These are phyloP conservation scores for Acrocephalus kingi DNA, from an alignment of 2,113 vertebrate genomes.

Conservation along the genomic window DNA sequence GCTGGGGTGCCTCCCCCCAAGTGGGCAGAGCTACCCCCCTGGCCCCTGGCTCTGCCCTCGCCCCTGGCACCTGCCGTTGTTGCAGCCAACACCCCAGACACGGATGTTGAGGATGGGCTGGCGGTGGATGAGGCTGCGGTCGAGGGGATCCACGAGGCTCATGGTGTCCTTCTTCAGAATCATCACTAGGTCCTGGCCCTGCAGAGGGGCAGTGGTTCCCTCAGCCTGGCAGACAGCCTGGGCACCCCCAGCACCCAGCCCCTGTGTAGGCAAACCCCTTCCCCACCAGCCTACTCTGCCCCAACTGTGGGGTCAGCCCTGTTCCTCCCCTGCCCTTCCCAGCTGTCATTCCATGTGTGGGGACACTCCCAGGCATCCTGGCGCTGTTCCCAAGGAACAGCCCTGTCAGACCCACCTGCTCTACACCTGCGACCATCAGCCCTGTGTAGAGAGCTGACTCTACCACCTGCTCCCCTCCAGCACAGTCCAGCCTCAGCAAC, in stretches of 20 bases:
- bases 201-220: background rate
- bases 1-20: background rate
- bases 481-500: background rate
- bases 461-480: background rate
- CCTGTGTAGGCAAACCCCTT: accelerated
- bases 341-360: background rate
- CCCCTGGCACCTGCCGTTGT: slow-evolving; percentile 86
- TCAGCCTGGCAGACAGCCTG: background rate
- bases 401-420: background rate
- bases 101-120: slow-evolving; percentile 96
- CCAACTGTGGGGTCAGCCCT: accelerated
- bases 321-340: background rate
- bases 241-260: background rate
- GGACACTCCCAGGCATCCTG: background rate
- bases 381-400: background rate
- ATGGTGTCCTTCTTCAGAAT: slow-evolving; percentile 94
- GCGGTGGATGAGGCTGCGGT: slow-evolving; percentile 87
- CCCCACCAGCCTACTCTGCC: background rate
- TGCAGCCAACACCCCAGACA: slow-evolving; percentile 97
- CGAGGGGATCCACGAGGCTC: slow-evolving; percentile 89
- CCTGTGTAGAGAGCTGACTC: background rate
- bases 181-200: slow-evolving; percentile 95
- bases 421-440: accelerated
- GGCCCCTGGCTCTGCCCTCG: background rate
- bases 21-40: background rate